phyloP scores from a whole-genome alignment of 1,140 invertebrate genomes.

The Palaemon carinicauda region DNA sequence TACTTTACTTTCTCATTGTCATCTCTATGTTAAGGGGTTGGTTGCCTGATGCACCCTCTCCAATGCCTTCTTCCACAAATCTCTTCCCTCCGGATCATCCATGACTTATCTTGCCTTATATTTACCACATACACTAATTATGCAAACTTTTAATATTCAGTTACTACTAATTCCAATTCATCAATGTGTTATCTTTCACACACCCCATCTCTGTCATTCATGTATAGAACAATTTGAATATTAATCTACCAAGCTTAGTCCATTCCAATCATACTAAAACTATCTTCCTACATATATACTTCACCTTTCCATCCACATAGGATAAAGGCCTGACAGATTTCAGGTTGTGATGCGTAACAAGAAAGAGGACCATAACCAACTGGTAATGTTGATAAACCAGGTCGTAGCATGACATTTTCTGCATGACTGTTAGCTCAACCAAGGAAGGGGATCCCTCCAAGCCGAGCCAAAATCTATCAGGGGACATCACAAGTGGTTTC shows the following conservation, averaged over 20 bases:
- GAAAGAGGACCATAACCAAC: slow-evolving; percentile 64
- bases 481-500: slow-evolving; percentile 65
- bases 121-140: no score
- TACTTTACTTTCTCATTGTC: no score
- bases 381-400: slow-evolving; percentile 66
- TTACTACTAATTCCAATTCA: not conserved
- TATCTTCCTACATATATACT: slow-evolving; percentile 58
- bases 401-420: slow-evolving; percentile 66
- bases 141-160: no score
- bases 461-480: slow-evolving; percentile 66
- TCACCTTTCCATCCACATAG: slow-evolving; percentile 67
- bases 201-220: no score
- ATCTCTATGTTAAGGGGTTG: no score
- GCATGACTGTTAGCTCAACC: slow-evolving; percentile 66
- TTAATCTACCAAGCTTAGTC: no score
- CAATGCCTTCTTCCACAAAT: no score
- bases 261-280: not conserved
- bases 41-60: no score
- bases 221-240: no score
- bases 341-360: slow-evolving; percentile 65
- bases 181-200: no score
- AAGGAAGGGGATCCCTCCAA: slow-evolving; percentile 63
- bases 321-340: slow-evolving; percentile 66
- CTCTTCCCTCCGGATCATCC: no score
- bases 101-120: no score